Base-by-base conservation (phyloP, 2,113 vertebrate species). In the Paedocypris sp. region DNA sequence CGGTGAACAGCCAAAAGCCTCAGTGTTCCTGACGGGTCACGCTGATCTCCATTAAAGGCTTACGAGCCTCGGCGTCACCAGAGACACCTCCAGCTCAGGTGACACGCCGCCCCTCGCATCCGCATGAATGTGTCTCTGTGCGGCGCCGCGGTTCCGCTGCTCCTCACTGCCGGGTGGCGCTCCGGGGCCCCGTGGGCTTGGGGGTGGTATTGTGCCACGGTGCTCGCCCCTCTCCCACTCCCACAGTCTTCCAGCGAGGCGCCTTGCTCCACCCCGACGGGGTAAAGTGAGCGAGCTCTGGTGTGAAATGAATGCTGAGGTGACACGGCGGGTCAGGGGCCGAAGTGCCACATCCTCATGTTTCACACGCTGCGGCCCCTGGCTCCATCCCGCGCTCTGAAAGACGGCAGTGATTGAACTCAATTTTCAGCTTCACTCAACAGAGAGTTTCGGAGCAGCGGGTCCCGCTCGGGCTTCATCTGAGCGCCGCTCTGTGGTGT, bases 221-320 rank as follows among this genome's bases (percentile, higher is more conserved):
- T 31, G 13, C 10, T 39, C 42, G 18, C 42, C 51, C 54, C 64
- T 61, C 41, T 71, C 67, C 56, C 32, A 19, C 4, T 22, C 62
- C 65, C 59, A 39, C 41, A 50, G 73, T 61, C 73, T 72, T 75
- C n/a, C 68, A 71, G 67, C 74, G 51, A 77, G 69, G 47, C 62
- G 68, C 52, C 51, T 52, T 66, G 71, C 66, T 74, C 58, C 59
- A 67, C 71, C 72, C 62, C 62, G 62, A 60, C 65, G 68, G 66
- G 61, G 68, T 75, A 82, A 83, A 66, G 48, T 75, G 79, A 83
- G 75, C 71, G 51, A 70, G 68, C 73, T 73, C 79, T 70, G 77
- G 70, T 75, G 72, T 75, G 67, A 62, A 67, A 70, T 83, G 75
- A 84, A 80, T 77, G 62, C 74, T 67, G 60, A 62, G 22, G 68